phyloP scores from a whole-genome alignment of 2,113 vertebrate genomes.

The Siniperca chuatsi region DNA sequence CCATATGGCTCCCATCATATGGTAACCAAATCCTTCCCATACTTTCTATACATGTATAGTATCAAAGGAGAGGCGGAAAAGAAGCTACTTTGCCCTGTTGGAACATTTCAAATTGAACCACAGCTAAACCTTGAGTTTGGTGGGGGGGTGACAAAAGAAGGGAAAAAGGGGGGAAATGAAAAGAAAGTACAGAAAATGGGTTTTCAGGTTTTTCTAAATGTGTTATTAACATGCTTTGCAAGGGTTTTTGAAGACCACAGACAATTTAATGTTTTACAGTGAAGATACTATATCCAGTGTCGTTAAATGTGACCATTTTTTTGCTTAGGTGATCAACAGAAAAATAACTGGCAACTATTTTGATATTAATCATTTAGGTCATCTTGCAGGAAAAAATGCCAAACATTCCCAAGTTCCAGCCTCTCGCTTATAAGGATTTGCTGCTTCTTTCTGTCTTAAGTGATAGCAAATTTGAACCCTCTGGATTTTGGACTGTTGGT shows the following conservation, averaged over 20 bases:
- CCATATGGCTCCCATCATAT: constrained; percentile 44
- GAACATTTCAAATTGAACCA: neutral
- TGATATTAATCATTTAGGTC: neutral
- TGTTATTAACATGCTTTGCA: neutral
- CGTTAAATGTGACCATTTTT: neutral
- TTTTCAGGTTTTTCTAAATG: neutral
- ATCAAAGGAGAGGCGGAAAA: constrained; percentile 17
- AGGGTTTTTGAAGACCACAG: neutral
- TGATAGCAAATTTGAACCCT: too few relatives aligned
- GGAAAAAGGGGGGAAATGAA: neutral
- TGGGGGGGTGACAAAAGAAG: neutral
- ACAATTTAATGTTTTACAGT: neutral
- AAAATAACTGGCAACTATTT: neutral
- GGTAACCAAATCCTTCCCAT: constrained; percentile 18
- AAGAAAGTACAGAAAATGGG: neutral
- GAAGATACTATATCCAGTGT: neutral
- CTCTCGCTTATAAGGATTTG: neutral
- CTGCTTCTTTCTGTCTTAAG: neutral
- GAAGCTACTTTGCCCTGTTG: neutral
- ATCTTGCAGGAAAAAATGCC: too few relatives aligned
- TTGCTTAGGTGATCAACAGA: neutral
- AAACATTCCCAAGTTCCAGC: too few relatives aligned
- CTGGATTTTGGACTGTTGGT: too few relatives aligned
- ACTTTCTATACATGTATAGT: constrained; percentile 2
- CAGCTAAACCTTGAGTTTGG: neutral